Conservation (phyloP, 2,888 invertebrate species). For the Melieria omissa region DNA sequence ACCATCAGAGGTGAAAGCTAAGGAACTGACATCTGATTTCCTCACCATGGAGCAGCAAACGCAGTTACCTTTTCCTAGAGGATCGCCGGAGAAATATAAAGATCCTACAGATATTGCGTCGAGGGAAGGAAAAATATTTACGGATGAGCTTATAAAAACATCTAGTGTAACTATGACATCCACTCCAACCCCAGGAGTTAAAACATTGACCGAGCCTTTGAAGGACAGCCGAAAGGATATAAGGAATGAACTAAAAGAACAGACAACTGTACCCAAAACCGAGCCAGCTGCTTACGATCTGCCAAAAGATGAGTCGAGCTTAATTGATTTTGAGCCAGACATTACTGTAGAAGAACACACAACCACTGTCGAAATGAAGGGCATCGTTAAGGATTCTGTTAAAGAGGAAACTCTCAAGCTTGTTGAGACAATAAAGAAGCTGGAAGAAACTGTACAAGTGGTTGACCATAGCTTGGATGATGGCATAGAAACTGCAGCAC, state of each 20-base stretch:
- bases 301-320: not conserved
- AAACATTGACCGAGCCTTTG: constrained; percentile 38
- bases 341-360: constrained; percentile 24
- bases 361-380: constrained; percentile 19
- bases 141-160: constrained; percentile 16
- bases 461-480: constrained; percentile 50
- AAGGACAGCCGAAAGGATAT: constrained; percentile 45
- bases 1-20: constrained; percentile 40
- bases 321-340: constrained; percentile 23
- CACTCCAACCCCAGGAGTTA: constrained; percentile 25
- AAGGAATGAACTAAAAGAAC: not conserved
- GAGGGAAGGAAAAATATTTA: not conserved
- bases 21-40: constrained; percentile 57
- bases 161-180: constrained; percentile 17
- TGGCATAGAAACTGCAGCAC: constrained; percentile 59
- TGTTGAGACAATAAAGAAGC: constrained; percentile 33
- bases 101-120: constrained; percentile 5
- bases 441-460: constrained; percentile 22
- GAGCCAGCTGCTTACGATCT: not conserved
- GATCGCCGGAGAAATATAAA: not conserved
- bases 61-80: constrained; percentile 46
- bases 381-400: constrained; percentile 24
- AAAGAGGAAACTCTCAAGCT: constrained; percentile 26
- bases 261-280: not conserved
- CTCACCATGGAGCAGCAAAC: constrained; percentile 55